Evolutionary conservation across 1,140 invertebrate genomes (phyloP).

Genomic region (Battus philenor): DNA sequence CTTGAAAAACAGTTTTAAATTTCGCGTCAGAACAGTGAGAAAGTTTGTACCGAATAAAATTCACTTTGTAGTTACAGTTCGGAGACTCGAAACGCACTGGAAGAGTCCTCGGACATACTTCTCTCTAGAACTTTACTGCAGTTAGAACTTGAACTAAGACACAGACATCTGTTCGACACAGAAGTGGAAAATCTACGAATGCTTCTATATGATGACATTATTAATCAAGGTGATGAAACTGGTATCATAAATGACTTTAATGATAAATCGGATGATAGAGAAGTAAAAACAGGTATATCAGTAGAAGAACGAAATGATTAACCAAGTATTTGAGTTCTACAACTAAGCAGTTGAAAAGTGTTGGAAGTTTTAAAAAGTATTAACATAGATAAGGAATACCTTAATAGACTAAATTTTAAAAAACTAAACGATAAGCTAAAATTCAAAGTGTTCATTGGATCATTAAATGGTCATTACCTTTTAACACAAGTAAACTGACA

Average conservation of each 20-base stretch:
- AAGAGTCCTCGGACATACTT: slow-evolving; percentile 41
- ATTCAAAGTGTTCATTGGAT: slow-evolving; percentile 37
- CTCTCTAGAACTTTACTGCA: slow-evolving; percentile 35
- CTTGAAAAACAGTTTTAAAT: slow-evolving; percentile 9
- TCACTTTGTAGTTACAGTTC: slow-evolving; percentile 27
- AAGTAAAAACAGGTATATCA: too few species aligned
- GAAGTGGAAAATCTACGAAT: slow-evolving; percentile 31
- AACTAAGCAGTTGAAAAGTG: too few species aligned
- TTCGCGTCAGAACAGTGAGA: slow-evolving; percentile 2
- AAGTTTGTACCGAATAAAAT: slow-evolving; percentile 8
- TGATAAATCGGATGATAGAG: too few species aligned
- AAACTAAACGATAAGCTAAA: slow-evolving; percentile 32
- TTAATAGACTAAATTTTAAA: too few species aligned
- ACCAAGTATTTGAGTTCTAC: too few species aligned
- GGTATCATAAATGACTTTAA: too few species aligned
- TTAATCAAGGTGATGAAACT: too few species aligned
- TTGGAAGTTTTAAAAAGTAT: too few species aligned
- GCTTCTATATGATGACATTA: slow-evolving; percentile 29
- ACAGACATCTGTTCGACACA: slow-evolving; percentile 12
- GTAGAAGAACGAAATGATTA: too few species aligned
- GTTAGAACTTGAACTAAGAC: slow-evolving; percentile 10
- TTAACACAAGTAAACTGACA: too few species aligned
- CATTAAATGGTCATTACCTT: too few species aligned
- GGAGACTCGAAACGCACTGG: slow-evolving; percentile 37
- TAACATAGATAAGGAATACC: too few species aligned